A percentile compares a stretch with the other conserved stretches of the same genome.
Evolutionary conservation across 35 echinoderm and acorn worm genomes (phyloP).

Genomic region (Lytechinus pictus): DNA sequence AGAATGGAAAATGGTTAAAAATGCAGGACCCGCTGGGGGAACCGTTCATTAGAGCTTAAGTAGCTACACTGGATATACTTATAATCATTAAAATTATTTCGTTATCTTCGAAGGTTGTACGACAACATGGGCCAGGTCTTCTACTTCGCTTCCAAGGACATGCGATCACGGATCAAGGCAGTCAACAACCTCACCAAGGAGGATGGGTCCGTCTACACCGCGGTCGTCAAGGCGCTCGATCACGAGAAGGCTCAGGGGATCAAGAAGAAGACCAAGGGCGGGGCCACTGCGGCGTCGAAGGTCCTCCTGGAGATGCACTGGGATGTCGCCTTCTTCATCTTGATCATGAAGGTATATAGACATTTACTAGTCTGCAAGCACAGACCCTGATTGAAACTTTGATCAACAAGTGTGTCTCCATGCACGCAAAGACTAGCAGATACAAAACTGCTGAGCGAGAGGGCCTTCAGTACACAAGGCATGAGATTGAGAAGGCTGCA

Average conservation of each 20-base stretch:
- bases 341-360: neutral
- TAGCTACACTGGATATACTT: neutral
- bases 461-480: too few species aligned
- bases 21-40: too few species aligned
- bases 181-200: neutral
- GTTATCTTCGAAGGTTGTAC: conserved; percentile 30
- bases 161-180: neutral
- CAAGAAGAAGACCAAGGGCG: conserved; percentile 42
- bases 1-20: too few species aligned
- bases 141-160: conserved; percentile 49
- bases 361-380: too few species aligned
- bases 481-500: too few species aligned
- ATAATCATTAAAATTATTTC: neutral
- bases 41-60: too few species aligned
- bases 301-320: conserved; percentile 28
- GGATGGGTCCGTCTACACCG: conserved; percentile 32
- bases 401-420: too few species aligned
- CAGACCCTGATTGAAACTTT: too few species aligned
- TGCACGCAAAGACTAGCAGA: too few species aligned
- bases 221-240: conserved; percentile 47
- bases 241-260: conserved; percentile 51
- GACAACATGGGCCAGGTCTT: conserved; percentile 40
- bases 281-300: neutral
- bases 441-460: too few species aligned
- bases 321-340: conserved; percentile 38